phyloP scores from a whole-genome alignment of 1,140 invertebrate genomes.

The Drosophila hydei region DNA sequence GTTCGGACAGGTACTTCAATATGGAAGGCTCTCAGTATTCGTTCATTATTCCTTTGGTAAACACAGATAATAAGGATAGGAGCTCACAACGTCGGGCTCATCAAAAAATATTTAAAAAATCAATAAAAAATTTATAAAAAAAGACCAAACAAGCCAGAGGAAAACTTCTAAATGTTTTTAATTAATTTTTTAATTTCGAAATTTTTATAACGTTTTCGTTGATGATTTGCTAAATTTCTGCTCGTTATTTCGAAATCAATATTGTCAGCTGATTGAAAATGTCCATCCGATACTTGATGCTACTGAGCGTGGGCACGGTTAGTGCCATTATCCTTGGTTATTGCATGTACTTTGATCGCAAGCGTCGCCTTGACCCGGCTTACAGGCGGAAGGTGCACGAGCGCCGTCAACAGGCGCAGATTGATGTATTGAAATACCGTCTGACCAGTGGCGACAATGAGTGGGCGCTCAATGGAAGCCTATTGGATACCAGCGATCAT shows the following conservation, averaged over 20 bases:
- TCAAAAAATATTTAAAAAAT: neutral
- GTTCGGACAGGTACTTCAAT: neutral
- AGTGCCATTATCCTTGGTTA: conserved; percentile 95
- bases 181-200: neutral
- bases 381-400: conserved; percentile 96
- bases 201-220: neutral
- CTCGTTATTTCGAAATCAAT: neutral
- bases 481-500: neutral
- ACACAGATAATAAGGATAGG: neutral
- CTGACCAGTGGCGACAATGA: neutral
- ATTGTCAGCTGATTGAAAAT: neutral
- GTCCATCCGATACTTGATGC: conserved; percentile 6
- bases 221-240: neutral
- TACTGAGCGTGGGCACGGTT: conserved; percentile 14
- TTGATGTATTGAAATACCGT: neutral
- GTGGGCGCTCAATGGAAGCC: neutral
- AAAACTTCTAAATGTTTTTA: neutral
- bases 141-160: neutral
- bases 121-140: neutral
- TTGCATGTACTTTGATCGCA: conserved; percentile 97
- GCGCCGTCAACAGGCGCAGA: conserved; percentile 13
- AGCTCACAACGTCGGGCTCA: neutral
- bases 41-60: conserved; percentile 1
- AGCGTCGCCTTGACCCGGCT: conserved; percentile 94
- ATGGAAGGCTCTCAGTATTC: neutral